Conservation (phyloP, 1,140 invertebrate genomes). For the Polypedilum pembai region DNA sequence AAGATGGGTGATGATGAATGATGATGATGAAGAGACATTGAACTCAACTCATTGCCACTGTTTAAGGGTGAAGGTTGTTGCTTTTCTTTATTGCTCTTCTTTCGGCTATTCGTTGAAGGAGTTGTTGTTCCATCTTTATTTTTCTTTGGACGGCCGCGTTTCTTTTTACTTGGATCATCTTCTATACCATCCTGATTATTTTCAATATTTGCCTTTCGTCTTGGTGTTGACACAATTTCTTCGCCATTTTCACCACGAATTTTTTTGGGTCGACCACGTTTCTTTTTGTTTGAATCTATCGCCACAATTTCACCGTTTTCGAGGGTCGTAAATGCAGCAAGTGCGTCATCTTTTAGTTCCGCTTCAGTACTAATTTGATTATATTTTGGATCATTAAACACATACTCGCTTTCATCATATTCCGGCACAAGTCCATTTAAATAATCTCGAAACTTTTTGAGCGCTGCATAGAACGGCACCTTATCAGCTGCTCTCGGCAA, state of each 20-base stretch:
- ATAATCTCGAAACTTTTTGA: conserved; percentile 92
- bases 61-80: conserved; percentile 35
- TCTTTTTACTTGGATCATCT: conserved; percentile 56
- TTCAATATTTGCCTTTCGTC: conserved; percentile 29
- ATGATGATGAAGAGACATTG: not conserved
- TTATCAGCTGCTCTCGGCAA: conserved; percentile 91
- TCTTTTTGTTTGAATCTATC: conserved; percentile 71
- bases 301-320: conserved; percentile 31
- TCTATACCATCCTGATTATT: not conserved
- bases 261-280: conserved; percentile 80
- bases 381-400: conserved; percentile 74
- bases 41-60: conserved; percentile 2
- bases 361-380: conserved; percentile 51
- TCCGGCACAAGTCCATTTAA: conserved; percentile 81
- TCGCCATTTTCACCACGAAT: conserved; percentile 63
- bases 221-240: conserved; percentile 36
- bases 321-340: conserved; percentile 30
- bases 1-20: not conserved
- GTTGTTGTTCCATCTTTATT: conserved; percentile 50
- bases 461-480: conserved; percentile 90
- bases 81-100: conserved; percentile 38
- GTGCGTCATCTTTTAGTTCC: conserved; percentile 44
- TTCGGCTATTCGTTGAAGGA: conserved; percentile 44
- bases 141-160: conserved; percentile 76
- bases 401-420: conserved; percentile 84